Evolutionary conservation across 2,888 invertebrate genomes (phyloP).

Genomic region (Campoplex capitator): DNA sequence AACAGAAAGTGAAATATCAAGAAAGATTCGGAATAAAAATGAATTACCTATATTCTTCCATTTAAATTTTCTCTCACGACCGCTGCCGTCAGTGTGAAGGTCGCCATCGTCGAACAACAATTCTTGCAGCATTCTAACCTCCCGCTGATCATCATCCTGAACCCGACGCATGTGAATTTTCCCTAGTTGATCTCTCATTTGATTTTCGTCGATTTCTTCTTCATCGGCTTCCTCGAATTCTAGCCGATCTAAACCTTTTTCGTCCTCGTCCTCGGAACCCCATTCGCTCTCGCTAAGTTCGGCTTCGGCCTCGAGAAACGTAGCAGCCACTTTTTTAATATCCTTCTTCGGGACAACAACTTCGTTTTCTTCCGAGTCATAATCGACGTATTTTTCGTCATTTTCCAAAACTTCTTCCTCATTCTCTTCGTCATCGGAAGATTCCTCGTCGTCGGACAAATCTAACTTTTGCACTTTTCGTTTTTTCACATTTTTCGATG

Average conservation of each 20-base stretch:
- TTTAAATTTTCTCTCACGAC: slow-evolving; percentile 92
- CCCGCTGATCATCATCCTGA: slow-evolving; percentile 94
- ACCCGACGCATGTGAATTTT: slow-evolving; percentile 95
- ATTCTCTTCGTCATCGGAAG: slow-evolving; percentile 56
- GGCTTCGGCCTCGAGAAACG: slow-evolving; percentile 96
- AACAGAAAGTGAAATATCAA: no score
- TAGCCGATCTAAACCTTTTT: slow-evolving; percentile 91
- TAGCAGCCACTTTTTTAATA: slow-evolving; percentile 86
- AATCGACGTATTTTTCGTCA: slow-evolving; percentile 87
- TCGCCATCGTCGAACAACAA: slow-evolving; percentile 96
- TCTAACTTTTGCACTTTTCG: slow-evolving; percentile 75
- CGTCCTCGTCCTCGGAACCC: slow-evolving; percentile 95
- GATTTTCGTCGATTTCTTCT: slow-evolving; percentile 92
- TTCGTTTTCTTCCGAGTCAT: slow-evolving; percentile 95
- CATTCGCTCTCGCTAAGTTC: slow-evolving; percentile 96
- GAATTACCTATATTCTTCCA: slow-evolving; percentile 92
- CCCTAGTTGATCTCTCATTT: slow-evolving; percentile 91
- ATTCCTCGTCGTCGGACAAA: slow-evolving; percentile 81
- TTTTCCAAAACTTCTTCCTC: slow-evolving; percentile 82
- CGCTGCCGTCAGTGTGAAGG: slow-evolving; percentile 90
- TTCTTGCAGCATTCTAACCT: slow-evolving; percentile 94
- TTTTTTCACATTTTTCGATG: slow-evolving; percentile 65
- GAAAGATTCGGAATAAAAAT: neutral
- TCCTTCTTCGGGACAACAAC: slow-evolving; percentile 83
- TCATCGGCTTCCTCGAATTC: slow-evolving; percentile 94